These are phyloP conservation scores for Cryptoleucopteryx plumbea DNA, from an alignment of 2,113 vertebrate species.

Conservation along the genomic window DNA sequence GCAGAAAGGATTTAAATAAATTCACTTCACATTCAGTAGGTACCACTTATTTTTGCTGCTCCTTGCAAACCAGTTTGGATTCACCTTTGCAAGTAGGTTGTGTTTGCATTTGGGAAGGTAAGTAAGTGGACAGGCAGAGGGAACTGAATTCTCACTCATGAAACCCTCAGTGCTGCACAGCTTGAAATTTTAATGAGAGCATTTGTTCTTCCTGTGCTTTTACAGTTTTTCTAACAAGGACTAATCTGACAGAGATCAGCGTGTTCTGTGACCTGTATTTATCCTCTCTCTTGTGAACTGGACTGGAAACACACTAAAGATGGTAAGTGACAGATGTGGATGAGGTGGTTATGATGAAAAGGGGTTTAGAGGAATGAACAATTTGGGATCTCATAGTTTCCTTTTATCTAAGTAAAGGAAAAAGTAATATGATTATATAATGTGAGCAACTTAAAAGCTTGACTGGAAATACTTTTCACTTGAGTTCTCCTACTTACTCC, in stretches of 20 bases:
- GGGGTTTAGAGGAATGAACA: neutral
- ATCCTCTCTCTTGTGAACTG: neutral
- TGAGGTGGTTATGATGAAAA: neutral
- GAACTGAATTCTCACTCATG: neutral
- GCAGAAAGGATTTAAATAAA: neutral
- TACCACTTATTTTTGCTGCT: neutral
- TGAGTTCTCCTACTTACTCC: neutral
- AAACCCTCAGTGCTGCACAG: neutral
- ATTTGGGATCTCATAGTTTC: neutral
- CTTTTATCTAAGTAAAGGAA: neutral
- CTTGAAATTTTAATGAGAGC: neutral
- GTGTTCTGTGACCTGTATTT: neutral
- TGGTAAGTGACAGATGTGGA: neutral
- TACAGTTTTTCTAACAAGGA: neutral
- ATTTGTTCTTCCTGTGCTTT: neutral
- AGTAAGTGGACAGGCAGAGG: too few species aligned
- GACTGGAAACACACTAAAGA: neutral
- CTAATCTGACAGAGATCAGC: neutral
- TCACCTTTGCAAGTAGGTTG: neutral
- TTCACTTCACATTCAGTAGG: neutral
- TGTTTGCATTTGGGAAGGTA: neutral
- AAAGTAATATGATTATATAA: neutral
- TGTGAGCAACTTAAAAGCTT: neutral
- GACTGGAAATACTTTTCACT: neutral
- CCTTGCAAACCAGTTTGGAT: neutral